A percentile compares a stretch with the other conserved stretches of the same genome.
Conservation (phyloP, 2,113 vertebrate species). For the Labeo catla region DNA sequence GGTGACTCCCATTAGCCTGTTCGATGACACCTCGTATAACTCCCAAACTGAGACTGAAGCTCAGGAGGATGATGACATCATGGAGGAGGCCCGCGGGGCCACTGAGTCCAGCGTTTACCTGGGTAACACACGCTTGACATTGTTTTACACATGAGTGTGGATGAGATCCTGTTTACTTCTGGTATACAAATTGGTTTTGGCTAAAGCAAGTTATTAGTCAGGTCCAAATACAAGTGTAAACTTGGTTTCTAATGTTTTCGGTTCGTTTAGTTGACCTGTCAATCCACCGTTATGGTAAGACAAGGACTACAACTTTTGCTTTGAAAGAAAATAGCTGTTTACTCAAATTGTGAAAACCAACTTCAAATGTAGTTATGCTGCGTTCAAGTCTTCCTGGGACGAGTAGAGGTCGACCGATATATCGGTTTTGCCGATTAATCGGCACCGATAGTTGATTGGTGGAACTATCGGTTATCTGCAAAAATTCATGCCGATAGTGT, state of each 20-base stretch:
- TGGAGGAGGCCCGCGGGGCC: conserved; percentile 83
- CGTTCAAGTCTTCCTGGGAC: no score
- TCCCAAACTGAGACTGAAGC: conserved; percentile 70
- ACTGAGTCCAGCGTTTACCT: conserved; percentile 94
- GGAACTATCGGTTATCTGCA: no score
- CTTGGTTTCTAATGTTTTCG: not conserved
- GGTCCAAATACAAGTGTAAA: not conserved
- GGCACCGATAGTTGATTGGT: no score
- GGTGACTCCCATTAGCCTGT: conserved; percentile 92
- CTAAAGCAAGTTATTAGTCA: not conserved
- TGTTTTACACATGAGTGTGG: not conserved
- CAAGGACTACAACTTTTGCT: no score
- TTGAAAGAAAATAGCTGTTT: no score
- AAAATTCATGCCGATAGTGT: no score
- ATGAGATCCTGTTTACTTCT: not conserved
- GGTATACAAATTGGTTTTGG: not conserved
- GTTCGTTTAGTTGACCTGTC: no score
- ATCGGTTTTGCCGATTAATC: no score
- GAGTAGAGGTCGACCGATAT: no score
- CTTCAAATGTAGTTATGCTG: no score
- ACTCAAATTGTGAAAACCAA: no score
- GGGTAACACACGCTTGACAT: conserved; percentile 71
- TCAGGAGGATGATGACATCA: conserved; percentile 86
- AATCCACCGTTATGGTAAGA: no score
- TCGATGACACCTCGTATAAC: conserved; percentile 90